Evolutionary conservation across 2,888 invertebrate genomes (phyloP), one percentile per base, ranked within the genome.

Genomic region (Nomada flava): DNA sequence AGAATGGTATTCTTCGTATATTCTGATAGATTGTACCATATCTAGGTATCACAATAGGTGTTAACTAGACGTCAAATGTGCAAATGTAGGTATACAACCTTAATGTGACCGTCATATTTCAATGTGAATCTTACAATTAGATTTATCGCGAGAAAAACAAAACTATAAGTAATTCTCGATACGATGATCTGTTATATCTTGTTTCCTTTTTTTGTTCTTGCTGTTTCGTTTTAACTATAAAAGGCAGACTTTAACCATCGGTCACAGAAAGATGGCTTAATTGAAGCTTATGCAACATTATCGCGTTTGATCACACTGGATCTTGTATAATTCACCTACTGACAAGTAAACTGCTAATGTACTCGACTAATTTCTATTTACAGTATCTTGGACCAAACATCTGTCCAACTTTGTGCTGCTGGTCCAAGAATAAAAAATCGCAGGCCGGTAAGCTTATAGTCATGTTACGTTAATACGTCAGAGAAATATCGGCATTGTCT

Each of bases 331-430:
- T 71, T 79, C 68, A 67, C 44, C 71, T 83, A 72, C 55, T 78
- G 71, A 57, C 44, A 63, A 82, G 78, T 82, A 82, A 73, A 74
- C 59, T 75, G 82, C 82, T 78, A 82, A 71, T 79, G 57, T 63
- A 76, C 47, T 84, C 71, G 73, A 84, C 80, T 84, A 84, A 82
- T 82, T 74, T 81, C 44, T 85, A 85, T 85, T 77, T 85, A 85
- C 84, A 85, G 62, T 67, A 53, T n/a, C 81, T 69, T 44, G 77
- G 72, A 75, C 55, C 81, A 74, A 47, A 57, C 68, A 72, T 77
- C 13, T 23, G 10, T 29, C 7, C 13, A 62, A 73, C 13, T 44
- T 47, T 55, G 36, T 62, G 77, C 59, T 62, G n/a, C 44, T 64
- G 69, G 53, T 59, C 80, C 71, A 76, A 71, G 63, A 53, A 63